Evolutionary conservation across 2,888 invertebrate genomes (phyloP).

Genomic region (Crossocerus cetratus): DNA sequence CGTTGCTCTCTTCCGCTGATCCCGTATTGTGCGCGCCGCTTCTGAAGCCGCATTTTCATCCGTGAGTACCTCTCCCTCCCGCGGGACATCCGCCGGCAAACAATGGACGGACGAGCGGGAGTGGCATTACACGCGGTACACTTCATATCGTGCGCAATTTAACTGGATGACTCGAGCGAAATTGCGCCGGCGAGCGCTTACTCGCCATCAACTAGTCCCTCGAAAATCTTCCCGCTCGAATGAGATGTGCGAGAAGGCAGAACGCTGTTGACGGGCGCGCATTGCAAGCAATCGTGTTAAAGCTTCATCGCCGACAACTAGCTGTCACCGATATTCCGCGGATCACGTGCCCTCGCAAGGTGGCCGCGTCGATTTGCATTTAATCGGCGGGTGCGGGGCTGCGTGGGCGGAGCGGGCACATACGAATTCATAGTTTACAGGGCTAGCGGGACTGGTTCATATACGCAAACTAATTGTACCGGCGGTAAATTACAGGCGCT

Average conservation of each 20-base stretch:
- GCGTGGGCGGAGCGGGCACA: slow-evolving; percentile 56
- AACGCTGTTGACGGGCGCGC: no score
- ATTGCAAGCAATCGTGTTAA: no score
- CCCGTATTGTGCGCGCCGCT: slow-evolving; percentile 51
- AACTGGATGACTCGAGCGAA: no score
- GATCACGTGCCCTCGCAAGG: slow-evolving; percentile 31
- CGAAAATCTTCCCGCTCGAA: not conserved
- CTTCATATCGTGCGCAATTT: no score
- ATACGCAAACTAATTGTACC: slow-evolving; percentile 67
- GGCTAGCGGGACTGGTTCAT: slow-evolving; percentile 61
- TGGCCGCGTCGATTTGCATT: slow-evolving; percentile 64
- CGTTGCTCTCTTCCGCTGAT: slow-evolving; percentile 45
- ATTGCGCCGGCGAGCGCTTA: no score
- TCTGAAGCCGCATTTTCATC: slow-evolving; percentile 54
- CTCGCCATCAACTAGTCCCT: not conserved
- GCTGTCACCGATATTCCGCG: slow-evolving; percentile 3
- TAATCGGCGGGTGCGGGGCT: slow-evolving; percentile 63
- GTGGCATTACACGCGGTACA: slow-evolving; percentile 21
- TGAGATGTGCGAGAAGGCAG: no score
- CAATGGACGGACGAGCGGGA: slow-evolving; percentile 28
- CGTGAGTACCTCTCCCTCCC: slow-evolving; percentile 41
- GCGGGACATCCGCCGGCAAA: slow-evolving; percentile 39
- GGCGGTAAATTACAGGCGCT: slow-evolving; percentile 66
- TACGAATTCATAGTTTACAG: slow-evolving; percentile 69
- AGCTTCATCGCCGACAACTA: not conserved